Evolutionary conservation across 2,113 vertebrate species (phyloP).

Genomic region (Phyllostomus hastatus): DNA sequence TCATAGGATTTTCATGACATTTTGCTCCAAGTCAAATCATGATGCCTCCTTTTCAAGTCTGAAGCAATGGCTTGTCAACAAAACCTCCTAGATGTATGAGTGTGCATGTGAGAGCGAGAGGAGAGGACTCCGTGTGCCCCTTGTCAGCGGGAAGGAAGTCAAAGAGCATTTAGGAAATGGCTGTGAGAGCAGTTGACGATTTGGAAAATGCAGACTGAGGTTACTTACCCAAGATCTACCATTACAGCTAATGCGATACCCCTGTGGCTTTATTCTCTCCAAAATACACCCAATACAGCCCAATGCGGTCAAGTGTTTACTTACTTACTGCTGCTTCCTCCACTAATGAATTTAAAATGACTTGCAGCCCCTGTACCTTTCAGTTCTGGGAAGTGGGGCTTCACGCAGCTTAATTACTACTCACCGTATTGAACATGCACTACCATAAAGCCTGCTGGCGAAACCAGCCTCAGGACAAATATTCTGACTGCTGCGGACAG

Average conservation of each 20-base stretch:
- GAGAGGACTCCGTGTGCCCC: background rate
- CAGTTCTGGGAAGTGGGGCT: background rate
- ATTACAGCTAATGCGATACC: background rate
- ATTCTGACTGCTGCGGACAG: background rate
- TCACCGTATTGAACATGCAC: background rate
- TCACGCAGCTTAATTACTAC: constrained; percentile 11
- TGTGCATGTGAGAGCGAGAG: background rate
- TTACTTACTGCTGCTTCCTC: background rate
- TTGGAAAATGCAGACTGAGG: background rate
- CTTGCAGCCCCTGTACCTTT: background rate
- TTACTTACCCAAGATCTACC: background rate
- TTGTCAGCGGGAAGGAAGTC: background rate
- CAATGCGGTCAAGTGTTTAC: background rate
- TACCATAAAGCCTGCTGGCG: background rate
- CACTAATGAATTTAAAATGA: background rate
- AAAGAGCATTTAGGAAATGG: background rate
- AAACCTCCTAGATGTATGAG: constrained; percentile 6
- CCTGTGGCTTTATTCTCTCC: background rate
- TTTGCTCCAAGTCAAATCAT: background rate
- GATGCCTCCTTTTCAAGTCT: background rate
- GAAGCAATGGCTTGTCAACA: background rate
- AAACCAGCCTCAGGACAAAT: background rate
- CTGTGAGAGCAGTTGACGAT: background rate
- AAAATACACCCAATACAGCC: background rate
- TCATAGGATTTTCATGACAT: background rate